These are phyloP conservation scores for Drosophila picticornis DNA, from an alignment of 2,888 invertebrate species.

Conservation along the genomic window DNA sequence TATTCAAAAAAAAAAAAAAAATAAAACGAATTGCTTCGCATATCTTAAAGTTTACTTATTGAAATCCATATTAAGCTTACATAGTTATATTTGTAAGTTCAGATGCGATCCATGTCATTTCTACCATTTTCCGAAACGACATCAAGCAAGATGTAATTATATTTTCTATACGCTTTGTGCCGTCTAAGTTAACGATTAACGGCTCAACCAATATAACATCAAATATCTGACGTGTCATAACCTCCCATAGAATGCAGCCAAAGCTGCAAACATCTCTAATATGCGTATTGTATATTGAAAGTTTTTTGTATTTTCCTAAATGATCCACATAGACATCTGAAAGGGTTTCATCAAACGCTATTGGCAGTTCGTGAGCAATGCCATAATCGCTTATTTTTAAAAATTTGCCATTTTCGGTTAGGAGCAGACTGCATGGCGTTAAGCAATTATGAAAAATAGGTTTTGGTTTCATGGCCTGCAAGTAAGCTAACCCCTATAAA, in stretches of 20 bases:
- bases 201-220: not conserved
- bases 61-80: not conserved
- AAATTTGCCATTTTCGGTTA: not conserved
- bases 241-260: not conserved
- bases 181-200: not conserved
- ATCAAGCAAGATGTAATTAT: not conserved
- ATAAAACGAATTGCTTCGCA: not conserved
- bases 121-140: not conserved
- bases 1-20: not conserved
- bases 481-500: not conserved
- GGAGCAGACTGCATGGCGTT: not conserved
- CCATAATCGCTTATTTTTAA: not conserved
- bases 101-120: not conserved
- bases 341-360: accelerated
- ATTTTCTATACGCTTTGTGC: not conserved
- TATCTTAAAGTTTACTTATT: not conserved
- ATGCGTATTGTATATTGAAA: not conserved
- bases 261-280: not conserved
- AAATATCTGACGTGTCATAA: not conserved
- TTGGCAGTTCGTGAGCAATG: not conserved
- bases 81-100: not conserved
- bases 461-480: not conserved
- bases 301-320: no score
- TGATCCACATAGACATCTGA: not conserved
- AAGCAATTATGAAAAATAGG: not conserved